phyloP scores from a whole-genome alignment of 2,113 vertebrate genomes.

The Desmodus rotundus region DNA sequence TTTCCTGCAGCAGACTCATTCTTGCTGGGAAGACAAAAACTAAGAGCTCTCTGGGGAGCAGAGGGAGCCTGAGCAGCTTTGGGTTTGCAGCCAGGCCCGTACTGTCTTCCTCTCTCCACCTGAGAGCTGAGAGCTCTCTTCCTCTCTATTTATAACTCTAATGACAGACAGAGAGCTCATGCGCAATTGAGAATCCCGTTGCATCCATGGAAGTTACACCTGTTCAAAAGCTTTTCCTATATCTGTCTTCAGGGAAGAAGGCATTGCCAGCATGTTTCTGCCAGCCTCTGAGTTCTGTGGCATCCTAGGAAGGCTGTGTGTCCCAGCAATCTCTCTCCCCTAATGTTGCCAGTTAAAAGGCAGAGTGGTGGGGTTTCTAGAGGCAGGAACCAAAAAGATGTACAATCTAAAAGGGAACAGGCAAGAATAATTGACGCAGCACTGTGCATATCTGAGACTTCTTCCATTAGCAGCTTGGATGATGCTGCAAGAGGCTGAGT shows the following conservation, averaged over 20 bases:
- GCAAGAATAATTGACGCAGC: neutral
- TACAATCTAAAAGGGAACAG: neutral
- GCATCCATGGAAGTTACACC: neutral
- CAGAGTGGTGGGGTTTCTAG: neutral
- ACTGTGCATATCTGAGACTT: rapidly evolving
- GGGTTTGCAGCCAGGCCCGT: neutral
- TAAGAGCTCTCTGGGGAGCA: neutral
- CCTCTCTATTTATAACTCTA: neutral
- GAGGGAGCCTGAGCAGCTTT: neutral
- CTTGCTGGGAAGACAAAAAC: neutral
- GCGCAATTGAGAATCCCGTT: neutral
- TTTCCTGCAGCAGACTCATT: neutral
- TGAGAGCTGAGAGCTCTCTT: neutral
- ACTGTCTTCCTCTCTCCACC: neutral
- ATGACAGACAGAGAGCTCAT: neutral
- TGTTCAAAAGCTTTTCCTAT: neutral
- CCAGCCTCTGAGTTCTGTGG: too few relatives aligned
- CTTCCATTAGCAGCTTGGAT: neutral
- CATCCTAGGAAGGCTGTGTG: neutral
- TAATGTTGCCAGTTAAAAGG: neutral
- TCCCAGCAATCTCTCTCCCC: neutral
- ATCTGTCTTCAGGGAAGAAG: neutral
- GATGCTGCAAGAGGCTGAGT: neutral
- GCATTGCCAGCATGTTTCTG: neutral
- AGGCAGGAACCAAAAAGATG: neutral